Evolutionary conservation across 2,888 invertebrate species (phyloP).

Genomic region (Nephrotoma appendiculata): DNA sequence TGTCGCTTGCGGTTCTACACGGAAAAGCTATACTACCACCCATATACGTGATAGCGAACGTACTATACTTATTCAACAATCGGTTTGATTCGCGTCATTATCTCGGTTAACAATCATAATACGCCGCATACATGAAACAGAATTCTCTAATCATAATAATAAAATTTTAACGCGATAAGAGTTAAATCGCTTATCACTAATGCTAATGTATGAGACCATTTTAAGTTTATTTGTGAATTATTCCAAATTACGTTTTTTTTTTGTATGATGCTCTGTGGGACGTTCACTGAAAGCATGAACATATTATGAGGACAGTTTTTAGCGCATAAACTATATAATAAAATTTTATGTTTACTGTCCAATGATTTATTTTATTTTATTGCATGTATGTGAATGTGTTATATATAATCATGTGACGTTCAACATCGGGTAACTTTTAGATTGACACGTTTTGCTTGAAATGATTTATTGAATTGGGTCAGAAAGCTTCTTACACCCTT

Average conservation of each 20-base stretch:
- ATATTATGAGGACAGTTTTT: neutral
- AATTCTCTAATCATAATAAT: neutral
- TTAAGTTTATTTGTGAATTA: neutral
- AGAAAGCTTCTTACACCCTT: too few relatives aligned
- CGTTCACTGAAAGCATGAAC: neutral
- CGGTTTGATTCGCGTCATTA: neutral
- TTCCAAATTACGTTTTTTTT: neutral
- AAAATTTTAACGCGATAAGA: neutral
- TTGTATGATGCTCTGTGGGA: neutral
- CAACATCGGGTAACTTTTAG: too few relatives aligned
- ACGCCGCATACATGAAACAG: neutral
- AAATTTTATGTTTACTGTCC: neutral
- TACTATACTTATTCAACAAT: neutral
- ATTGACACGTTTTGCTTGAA: too few relatives aligned
- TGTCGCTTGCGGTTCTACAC: neutral
- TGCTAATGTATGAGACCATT: neutral
- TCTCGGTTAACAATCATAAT: neutral
- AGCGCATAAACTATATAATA: neutral
- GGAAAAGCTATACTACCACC: neutral
- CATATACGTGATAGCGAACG: neutral
- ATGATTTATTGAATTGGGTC: too few relatives aligned
- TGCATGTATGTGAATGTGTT: neutral
- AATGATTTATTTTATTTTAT: neutral
- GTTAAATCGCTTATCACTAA: neutral
- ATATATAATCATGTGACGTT: neutral